Base-by-base conservation (phyloP, 2,797 vertebrate species). In the Diplodus sargus region DNA sequence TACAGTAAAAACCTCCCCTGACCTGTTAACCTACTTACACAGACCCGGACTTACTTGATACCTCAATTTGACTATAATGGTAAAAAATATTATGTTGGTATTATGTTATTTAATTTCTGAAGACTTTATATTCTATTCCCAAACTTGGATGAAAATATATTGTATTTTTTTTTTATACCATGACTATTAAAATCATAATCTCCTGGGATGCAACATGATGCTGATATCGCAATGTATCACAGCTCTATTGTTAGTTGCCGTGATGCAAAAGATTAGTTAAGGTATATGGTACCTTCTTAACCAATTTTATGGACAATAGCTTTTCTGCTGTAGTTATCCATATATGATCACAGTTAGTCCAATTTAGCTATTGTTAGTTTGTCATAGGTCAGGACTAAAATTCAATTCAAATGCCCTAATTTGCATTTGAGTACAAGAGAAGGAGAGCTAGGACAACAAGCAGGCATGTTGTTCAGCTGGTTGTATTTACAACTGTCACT, bases 21-120 rank as follows among this genome's bases (percentile, higher is more conserved):
- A 81, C 42, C 62, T 63, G 14, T 47, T 84, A 48, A 77, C 52
- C 64, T 67, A 73, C 70, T 58, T 2, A 17, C 42, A 71, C 28
- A 67, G 30, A 53, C 15, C 16, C 4, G 14, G 49, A 61, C 23
- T 39, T 47, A 23, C 6, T 2, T 25, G 15, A 53, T 39, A 42
- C 23, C 39, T 79, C 5, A 56, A 16, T 71, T n/a, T 43, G 2
- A 52, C 53, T 47, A 4, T 15, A 4, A 54, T 48, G 28, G 22
- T 48, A 13, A 12, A 2, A 39, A 18, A 20, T 17, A 13, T 34
- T 34, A 20, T 34, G 28, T 12, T 34, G 17, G 58, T 10, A 15
- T 18, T 22, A 28, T 18, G 39, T 22, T 25, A 43, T 25, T 58
- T 25, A 39, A 18, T 74, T 2, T 49, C 0, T 45, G 15, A 45